Evolutionary conservation across 2,888 invertebrate species (phyloP), one percentile per base, ranked within the genome.

Genomic region (Theretra japonica): DNA sequence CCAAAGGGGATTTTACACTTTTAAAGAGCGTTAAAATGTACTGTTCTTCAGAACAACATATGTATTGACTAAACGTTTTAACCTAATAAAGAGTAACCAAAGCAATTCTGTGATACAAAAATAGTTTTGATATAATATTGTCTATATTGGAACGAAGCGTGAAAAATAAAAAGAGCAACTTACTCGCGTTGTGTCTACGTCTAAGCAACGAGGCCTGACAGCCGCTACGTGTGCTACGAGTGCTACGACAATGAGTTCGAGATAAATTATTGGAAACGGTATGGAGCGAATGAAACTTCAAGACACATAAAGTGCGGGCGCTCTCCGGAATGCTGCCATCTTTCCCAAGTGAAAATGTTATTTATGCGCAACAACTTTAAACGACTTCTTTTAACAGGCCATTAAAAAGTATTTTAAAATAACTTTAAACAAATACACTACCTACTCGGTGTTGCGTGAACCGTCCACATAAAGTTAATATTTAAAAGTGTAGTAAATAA

Each of bases 171-270:
- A 75, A 65, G 56, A 73, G 70, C 69, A 70, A 76, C 77, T 70
- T 77, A 72, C 60, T 73, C 71, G 70, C 70, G 65, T 74, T 70
- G 59, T 56, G 48, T 70, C 80, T 77, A 77, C 79, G 76, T 28
- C 75, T 77, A 76, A 79, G 76, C 76, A 71, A 72, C 58, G 68
- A 71, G 59, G 75, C 72, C 74, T 79, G 81, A 80, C 81, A 79
- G 76, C 76, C 73, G 75, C 79, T 81, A 81, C 82, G 78, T 79
- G 79, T 76, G 72, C 78, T 78, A 78, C 77, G 75, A 72, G 62
- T 62, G 65, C 75, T 79, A 76, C 75, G 73, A 78, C 74, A 78
- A 77, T 77, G 76, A 70, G 50, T 70, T 70, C 73, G 74, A 68
- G 70, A 74, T 77, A 73, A 76, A 76, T 75, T 76, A 74, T 75